Percentiles rank a stretch among this genome's conserved stretches.
phyloP scores from a whole-genome alignment of 2,888 invertebrate species.

The Orthonevra nobilis region DNA sequence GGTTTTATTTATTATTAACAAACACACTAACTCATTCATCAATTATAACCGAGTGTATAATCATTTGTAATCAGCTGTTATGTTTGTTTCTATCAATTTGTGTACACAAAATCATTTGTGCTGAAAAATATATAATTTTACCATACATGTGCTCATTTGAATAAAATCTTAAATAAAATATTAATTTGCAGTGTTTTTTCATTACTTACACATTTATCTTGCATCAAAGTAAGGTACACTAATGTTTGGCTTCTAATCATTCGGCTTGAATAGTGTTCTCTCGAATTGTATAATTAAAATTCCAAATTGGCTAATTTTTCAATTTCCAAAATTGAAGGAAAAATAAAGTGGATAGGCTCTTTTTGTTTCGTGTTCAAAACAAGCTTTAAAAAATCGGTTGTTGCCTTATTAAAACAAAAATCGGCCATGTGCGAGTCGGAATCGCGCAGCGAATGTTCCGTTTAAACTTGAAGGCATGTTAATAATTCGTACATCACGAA shows the following conservation, averaged over 20 bases:
- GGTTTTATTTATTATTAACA: conserved; percentile 29
- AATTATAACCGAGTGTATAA: not conserved
- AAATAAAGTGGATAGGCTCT: too few species aligned
- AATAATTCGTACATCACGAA: too few species aligned
- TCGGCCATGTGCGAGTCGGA: too few species aligned
- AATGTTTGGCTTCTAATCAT: conserved; percentile 54
- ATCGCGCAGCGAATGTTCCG: too few species aligned
- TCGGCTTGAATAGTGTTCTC: not conserved
- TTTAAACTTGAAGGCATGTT: too few species aligned
- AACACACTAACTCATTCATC: conserved; percentile 38
- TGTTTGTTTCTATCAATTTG: not conserved
- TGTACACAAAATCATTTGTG: not conserved
- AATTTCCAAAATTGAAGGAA: not conserved
- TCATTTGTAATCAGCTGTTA: conserved; percentile 16
- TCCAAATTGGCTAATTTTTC: not conserved
- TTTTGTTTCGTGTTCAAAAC: too few species aligned
- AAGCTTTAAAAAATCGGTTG: too few species aligned
- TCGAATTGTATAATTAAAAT: too few species aligned
- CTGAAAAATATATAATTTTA: conserved; percentile 3
- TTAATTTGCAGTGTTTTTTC: not conserved
- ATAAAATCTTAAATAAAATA: not conserved
- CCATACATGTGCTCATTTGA: too few species aligned
- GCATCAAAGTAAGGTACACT: conserved; percentile 7
- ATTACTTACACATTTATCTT: not conserved
- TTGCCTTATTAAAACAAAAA: too few species aligned